Evolutionary conservation across 1,140 invertebrate species (phyloP).

Genomic region (Diorhabda sublineata): DNA sequence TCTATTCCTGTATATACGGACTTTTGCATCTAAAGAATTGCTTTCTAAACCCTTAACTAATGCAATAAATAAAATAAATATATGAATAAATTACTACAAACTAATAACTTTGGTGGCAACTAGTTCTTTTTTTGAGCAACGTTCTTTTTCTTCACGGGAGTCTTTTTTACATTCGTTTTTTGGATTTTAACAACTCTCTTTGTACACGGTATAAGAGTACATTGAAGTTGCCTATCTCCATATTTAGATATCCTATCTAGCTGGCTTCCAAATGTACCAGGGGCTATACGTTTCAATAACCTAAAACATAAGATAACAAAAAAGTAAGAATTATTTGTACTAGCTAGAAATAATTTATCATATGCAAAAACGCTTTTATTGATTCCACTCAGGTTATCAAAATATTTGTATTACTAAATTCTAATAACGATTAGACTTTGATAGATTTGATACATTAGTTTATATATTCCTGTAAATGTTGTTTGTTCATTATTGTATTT

Average conservation of each 20-base stretch:
- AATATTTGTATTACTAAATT: too few species aligned
- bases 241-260: conserved; percentile 39
- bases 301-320: conserved; percentile 28
- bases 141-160: conserved; percentile 4
- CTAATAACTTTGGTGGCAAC: conserved; percentile 34
- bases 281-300: conserved; percentile 39
- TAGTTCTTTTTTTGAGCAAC: conserved; percentile 30
- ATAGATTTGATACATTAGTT: too few species aligned
- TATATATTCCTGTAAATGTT: too few species aligned
- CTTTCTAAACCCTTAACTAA: conserved; percentile 4
- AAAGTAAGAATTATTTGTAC: conserved; percentile 8
- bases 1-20: too few species aligned
- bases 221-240: conserved; percentile 38
- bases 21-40: background rate
- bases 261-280: conserved; percentile 36
- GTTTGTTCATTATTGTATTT: too few species aligned
- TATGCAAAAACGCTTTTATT: background rate
- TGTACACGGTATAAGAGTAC: conserved; percentile 41
- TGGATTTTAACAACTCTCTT: conserved; percentile 26
- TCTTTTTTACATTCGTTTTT: conserved; percentile 4
- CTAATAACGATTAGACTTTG: too few species aligned
- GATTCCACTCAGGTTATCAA: too few species aligned
- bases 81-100: conserved; percentile 34
- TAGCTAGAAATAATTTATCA: background rate
- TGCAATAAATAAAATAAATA: conserved; percentile 28